phyloP scores from a whole-genome alignment of 1,140 invertebrate genomes.

The Forficula auricularia region DNA sequence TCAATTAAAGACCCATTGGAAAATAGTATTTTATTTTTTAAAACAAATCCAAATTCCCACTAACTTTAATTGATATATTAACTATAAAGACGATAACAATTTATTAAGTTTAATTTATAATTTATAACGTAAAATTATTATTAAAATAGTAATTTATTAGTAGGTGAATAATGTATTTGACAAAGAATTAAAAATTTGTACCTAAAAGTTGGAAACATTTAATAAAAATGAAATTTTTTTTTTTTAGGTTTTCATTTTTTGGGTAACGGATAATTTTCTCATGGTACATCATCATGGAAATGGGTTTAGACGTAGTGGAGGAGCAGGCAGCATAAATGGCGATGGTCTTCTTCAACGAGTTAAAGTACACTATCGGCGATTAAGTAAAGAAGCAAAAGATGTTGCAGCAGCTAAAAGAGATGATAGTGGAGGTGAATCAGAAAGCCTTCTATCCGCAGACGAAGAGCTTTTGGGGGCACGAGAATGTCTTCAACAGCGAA shows the following conservation, averaged over 20 bases:
- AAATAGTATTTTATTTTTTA: too few species aligned
- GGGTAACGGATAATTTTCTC: slow-evolving; percentile 67
- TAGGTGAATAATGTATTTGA: neutral
- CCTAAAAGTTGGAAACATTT: too few species aligned
- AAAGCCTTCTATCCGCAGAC: slow-evolving; percentile 23
- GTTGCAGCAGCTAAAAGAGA: too few species aligned
- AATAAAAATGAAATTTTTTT: too few species aligned
- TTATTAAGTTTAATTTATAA: neutral
- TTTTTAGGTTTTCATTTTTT: slow-evolving; percentile 62
- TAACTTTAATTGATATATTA: neutral
- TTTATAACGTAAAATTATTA: neutral
- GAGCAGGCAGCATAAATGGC: slow-evolving; percentile 20
- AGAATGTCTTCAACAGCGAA: slow-evolving; percentile 8
- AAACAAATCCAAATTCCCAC: too few species aligned
- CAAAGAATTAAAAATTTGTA: too few species aligned
- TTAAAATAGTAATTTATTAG: neutral
- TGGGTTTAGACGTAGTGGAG: slow-evolving; percentile 6
- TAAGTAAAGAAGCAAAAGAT: slow-evolving; percentile 18
- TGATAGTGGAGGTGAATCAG: slow-evolving; percentile 30
- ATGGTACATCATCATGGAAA: slow-evolving; percentile 29
- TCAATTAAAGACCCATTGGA: too few species aligned
- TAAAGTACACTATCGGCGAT: slow-evolving; percentile 31
- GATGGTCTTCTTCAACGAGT: slow-evolving; percentile 21
- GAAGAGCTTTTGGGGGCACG: slow-evolving; percentile 25
- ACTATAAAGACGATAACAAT: neutral